Evolutionary conservation across 2,797 vertebrate genomes (phyloP).

Genomic region (Etheostoma nigrum): DNA sequence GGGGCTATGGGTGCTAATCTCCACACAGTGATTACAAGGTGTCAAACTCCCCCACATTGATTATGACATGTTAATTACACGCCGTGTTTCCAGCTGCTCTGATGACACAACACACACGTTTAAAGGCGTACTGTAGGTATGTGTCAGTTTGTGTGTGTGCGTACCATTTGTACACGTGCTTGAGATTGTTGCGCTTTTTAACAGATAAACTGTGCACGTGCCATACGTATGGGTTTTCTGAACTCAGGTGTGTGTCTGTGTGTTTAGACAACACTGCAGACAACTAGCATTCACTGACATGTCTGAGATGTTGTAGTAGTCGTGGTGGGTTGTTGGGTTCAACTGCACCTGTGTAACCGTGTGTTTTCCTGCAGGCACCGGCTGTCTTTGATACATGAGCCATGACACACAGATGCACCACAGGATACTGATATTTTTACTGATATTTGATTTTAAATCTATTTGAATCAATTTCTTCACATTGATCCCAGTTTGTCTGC

Average conservation of each 20-base stretch:
- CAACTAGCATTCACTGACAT: not conserved
- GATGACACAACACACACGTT: conserved; percentile 75
- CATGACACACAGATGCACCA: not conserved
- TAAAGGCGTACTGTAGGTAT: conserved; percentile 17
- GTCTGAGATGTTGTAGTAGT: conserved; percentile 1
- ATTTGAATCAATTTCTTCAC: not conserved
- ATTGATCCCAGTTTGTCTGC: not conserved
- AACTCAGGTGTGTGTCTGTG: not conserved
- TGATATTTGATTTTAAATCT: not conserved
- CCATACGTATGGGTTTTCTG: not conserved
- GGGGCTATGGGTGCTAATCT: conserved; percentile 95
- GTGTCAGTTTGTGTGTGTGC: conserved; percentile 5
- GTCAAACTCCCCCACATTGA: conserved; percentile 92
- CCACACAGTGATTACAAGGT: conserved; percentile 99
- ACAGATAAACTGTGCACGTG: not conserved
- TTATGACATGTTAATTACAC: conserved; percentile 99
- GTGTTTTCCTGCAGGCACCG: conserved; percentile 3
- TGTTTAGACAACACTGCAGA: conserved; percentile 14
- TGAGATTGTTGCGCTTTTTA: not conserved
- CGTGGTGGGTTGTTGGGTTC: not conserved
- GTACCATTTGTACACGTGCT: rapidly evolving
- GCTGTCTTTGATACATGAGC: not conserved
- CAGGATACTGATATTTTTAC: not conserved
- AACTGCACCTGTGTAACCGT: not conserved
- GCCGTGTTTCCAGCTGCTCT: conserved; percentile 94